phyloP scores from a whole-genome alignment of 1,140 invertebrate species.

The Luehdorfia chinensis region DNA sequence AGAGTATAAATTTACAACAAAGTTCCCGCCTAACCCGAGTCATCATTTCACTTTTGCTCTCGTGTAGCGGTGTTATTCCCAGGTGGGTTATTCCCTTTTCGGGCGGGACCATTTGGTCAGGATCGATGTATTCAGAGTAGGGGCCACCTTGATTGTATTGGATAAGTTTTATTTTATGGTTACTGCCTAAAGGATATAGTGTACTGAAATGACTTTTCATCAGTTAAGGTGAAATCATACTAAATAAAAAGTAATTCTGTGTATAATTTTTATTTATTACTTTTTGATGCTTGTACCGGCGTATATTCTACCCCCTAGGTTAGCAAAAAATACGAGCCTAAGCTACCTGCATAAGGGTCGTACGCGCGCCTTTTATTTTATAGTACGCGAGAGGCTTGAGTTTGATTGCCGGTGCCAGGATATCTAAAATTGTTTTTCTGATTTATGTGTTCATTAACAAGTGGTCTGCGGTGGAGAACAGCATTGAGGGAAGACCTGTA shows the following conservation, averaged over 20 bases:
- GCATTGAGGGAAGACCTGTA: too few relatives aligned
- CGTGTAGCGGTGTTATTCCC: constrained; percentile 18
- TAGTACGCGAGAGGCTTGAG: too few relatives aligned
- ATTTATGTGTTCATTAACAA: too few relatives aligned
- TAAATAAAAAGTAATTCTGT: background rate
- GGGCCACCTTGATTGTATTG: constrained; percentile 32
- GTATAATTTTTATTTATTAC: too few relatives aligned
- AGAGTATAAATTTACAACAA: background rate
- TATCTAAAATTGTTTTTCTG: too few relatives aligned
- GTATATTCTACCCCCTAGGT: too few relatives aligned
- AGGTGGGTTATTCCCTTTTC: constrained; percentile 28
- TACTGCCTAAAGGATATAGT: constrained; percentile 27
- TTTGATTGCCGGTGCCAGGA: too few relatives aligned
- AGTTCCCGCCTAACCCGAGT: background rate
- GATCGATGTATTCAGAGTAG: constrained; percentile 22
- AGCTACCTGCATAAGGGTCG: too few relatives aligned
- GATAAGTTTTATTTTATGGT: constrained; percentile 35
- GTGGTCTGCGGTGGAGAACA: too few relatives aligned
- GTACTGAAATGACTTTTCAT: constrained; percentile 2
- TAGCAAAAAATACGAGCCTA: too few relatives aligned
- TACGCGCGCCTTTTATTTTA: too few relatives aligned
- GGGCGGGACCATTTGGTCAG: constrained; percentile 18
- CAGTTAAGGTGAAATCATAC: background rate
- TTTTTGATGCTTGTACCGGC: too few relatives aligned
- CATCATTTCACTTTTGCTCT: constrained; percentile 9